Conservation (phyloP, 2,888 invertebrate species). For the Chalcosyrphus nemorum region DNA sequence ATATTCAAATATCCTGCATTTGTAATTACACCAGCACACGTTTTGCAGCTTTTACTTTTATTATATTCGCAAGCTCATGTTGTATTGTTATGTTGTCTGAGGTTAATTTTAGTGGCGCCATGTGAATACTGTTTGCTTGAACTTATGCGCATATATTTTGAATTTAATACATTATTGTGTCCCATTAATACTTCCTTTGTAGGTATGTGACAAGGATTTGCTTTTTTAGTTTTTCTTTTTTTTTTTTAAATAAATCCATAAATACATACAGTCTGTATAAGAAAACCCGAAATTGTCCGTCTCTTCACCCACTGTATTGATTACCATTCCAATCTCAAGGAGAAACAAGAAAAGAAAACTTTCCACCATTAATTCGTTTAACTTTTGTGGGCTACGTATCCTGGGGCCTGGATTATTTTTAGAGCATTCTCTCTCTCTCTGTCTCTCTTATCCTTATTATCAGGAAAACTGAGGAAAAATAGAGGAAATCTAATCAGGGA, state of each 20-base stretch:
- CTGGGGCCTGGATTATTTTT: conserved; percentile 25
- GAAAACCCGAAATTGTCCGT: not conserved
- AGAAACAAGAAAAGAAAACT: not conserved
- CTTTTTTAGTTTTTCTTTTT: too few species aligned
- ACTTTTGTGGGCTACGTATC: conserved; percentile 22
- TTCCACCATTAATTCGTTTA: conserved; percentile 20
- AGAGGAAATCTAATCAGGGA: conserved; percentile 27
- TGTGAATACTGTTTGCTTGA: not conserved
- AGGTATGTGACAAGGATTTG: not conserved
- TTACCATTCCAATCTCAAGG: conserved; percentile 25
- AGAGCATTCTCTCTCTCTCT: not conserved
- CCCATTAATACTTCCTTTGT: not conserved
- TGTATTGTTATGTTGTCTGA: not conserved
- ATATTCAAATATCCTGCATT: conserved; percentile 13
- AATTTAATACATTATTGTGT: not conserved
- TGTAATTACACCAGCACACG: conserved; percentile 2
- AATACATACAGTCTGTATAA: not conserved
- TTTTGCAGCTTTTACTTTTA: not conserved
- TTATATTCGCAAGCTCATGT: not conserved
- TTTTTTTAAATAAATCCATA: not conserved
- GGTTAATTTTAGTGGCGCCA: conserved; percentile 31
- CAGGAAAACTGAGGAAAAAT: conserved; percentile 4
- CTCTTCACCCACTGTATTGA: conserved; percentile 12
- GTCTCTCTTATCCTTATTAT: not conserved
- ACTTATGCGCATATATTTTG: not conserved